A percentile compares a stretch with the other conserved stretches of the same genome.
Evolutionary conservation across 2,888 invertebrate genomes (phyloP).

Genomic region (Drosophila lacicola): DNA sequence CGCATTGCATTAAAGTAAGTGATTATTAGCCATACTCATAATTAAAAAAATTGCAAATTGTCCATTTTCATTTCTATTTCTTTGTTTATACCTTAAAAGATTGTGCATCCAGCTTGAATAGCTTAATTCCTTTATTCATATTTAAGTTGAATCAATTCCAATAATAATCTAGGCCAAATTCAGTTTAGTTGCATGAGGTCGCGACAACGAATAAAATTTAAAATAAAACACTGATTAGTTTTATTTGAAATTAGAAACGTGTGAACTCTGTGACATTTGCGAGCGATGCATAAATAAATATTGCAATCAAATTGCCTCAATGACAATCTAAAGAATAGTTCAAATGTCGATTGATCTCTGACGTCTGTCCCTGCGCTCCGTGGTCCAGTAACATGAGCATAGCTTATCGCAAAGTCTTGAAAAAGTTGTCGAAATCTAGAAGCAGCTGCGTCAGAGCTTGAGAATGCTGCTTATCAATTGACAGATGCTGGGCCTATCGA

Average conservation of each 20-base stretch:
- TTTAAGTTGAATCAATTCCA: too few species aligned
- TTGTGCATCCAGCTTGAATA: too few species aligned
- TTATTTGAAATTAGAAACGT: background rate
- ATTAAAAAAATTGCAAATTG: too few species aligned
- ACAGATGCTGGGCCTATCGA: conserved; percentile 8
- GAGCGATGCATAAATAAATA: conserved; percentile 16
- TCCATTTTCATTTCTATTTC: too few species aligned
- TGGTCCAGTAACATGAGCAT: conserved; percentile 3
- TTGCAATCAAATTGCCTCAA: conserved; percentile 20
- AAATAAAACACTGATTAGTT: background rate
- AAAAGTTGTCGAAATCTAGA: conserved; percentile 15
- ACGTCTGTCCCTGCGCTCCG: conserved; percentile 2
- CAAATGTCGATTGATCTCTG: conserved; percentile 33
- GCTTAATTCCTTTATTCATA: background rate
- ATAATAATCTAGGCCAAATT: conserved; percentile 7
- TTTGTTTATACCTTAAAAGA: too few species aligned
- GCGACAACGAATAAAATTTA: background rate
- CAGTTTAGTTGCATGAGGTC: background rate
- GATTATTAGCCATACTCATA: too few species aligned
- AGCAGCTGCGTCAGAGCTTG: conserved; percentile 22
- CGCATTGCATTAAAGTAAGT: conserved; percentile 83
- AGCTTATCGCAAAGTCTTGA: conserved; percentile 36
- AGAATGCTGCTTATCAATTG: conserved; percentile 37
- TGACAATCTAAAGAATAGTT: conserved; percentile 18
- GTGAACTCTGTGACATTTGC: conserved; percentile 30